Conservation (phyloP, 1,140 invertebrate genomes). For the Tribolium madens region DNA sequence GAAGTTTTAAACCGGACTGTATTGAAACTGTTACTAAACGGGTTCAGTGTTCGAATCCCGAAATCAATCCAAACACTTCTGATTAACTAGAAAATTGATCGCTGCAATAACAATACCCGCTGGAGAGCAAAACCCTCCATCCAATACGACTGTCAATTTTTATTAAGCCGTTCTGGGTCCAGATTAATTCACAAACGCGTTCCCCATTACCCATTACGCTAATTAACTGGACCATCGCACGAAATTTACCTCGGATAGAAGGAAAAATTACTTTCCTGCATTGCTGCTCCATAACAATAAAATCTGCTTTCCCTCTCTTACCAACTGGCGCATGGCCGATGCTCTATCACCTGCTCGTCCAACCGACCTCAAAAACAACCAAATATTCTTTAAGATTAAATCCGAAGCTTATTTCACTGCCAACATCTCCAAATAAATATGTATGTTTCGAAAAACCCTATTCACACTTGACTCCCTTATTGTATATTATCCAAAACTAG, state of each 20-base stretch:
- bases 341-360: not conserved
- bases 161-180: slow-evolving; percentile 32
- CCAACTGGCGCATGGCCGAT: not conserved
- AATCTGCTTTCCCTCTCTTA: not conserved
- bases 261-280: slow-evolving; percentile 16
- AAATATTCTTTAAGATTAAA: not conserved
- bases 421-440: not conserved
- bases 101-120: slow-evolving; percentile 42
- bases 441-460: too few relatives aligned
- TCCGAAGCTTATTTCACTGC: not conserved
- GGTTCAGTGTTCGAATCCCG: slow-evolving; percentile 41
- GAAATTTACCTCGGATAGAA: slow-evolving; percentile 24
- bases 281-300: slow-evolving; percentile 1
- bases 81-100: slow-evolving; percentile 45
- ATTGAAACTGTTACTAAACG: slow-evolving; percentile 43
- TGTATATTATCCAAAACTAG: too few relatives aligned
- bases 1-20: slow-evolving; percentile 45
- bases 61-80: slow-evolving; percentile 46
- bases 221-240: slow-evolving; percentile 33
- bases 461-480: too few relatives aligned
- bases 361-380: not conserved
- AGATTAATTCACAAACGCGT: slow-evolving; percentile 36
- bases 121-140: slow-evolving; percentile 38
- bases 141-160: slow-evolving; percentile 38
- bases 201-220: slow-evolving; percentile 36